Evolutionary conservation across 2,888 invertebrate species (phyloP), one percentile per base, ranked within the genome.

Genomic region (Steinernema scapterisci): DNA sequence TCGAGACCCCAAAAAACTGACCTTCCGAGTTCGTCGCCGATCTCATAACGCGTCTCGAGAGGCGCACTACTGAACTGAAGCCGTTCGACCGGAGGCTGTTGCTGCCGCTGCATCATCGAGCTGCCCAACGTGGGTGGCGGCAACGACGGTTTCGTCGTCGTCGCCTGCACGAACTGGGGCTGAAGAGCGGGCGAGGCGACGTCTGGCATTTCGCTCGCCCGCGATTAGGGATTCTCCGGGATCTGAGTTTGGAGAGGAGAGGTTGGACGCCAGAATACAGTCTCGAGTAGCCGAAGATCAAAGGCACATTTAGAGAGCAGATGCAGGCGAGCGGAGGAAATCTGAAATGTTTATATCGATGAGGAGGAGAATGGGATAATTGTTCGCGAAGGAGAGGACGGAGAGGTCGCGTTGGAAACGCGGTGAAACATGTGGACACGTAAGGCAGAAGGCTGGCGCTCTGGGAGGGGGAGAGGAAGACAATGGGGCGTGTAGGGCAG

Each of bases 1-100:
- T n/a, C n/a, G n/a, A n/a, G n/a, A n/a, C n/a, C n/a, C n/a, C n/a
- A 44, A 63, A 63, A 63, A 74, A 75, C 90, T 88, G 82, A 90
- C 90, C 90, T 90, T 84, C 91, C 91, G 83, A 91, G 89, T 85
- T 91, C 90, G 82, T 91, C 90, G 75, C 89, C 88, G 72, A 91
- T 84, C 74, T 90, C 89, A 84, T 90, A 91, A 81, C 89, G 88
- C 76, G 89, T 89, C 81, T 91, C 90, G 83, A 91, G 90, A 38
- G 90, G 89, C 31, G 81, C 80, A 80, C 90, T 90, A 76, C 85
- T 83, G 71, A 85, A 82, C 56, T 75, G 77, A 44, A 79, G 71
- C 63, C 63, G 27, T 25, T 63, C 63, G 31, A 63, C 63, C 16
- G 46, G 45, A 19, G 16, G 25, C 2, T 13, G 19, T 23, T 45